Evolutionary conservation across 2,113 vertebrate species (phyloP).

Genomic region (Corynorhinus townsendii): DNA sequence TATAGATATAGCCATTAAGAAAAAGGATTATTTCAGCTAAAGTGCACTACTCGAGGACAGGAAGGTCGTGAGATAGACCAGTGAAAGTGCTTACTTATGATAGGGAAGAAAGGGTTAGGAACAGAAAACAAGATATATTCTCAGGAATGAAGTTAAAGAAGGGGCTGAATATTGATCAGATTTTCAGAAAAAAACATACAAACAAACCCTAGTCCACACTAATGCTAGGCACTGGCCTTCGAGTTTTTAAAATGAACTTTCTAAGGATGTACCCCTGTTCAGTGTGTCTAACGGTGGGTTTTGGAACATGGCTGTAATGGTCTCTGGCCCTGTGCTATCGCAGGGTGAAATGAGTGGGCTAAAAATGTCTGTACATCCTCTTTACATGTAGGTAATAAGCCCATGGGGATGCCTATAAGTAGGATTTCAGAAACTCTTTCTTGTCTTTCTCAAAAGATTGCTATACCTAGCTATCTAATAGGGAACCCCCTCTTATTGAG

Average conservation of each 20-base stretch:
- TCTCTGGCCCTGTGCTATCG: not conserved
- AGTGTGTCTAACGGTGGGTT: not conserved
- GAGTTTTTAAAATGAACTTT: not conserved
- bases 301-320: not conserved
- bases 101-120: not conserved
- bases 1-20: not conserved
- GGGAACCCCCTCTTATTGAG: not conserved
- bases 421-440: not conserved
- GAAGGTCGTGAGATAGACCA: not conserved
- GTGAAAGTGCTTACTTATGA: not conserved
- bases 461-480: not conserved
- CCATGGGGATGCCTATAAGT: not conserved
- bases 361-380: not conserved
- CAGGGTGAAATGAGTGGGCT: not conserved
- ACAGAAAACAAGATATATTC: not conserved
- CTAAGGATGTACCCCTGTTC: fast-evolving
- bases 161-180: not conserved
- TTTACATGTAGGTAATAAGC: not conserved
- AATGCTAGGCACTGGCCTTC: not conserved
- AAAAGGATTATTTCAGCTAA: not conserved
- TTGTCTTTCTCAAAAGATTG: not conserved
- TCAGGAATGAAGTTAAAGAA: not conserved
- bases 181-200: not conserved
- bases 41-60: not conserved
- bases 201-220: not conserved